Conservation (phyloP, 2,888 invertebrate species). For the Adelphocoris suturalis region DNA sequence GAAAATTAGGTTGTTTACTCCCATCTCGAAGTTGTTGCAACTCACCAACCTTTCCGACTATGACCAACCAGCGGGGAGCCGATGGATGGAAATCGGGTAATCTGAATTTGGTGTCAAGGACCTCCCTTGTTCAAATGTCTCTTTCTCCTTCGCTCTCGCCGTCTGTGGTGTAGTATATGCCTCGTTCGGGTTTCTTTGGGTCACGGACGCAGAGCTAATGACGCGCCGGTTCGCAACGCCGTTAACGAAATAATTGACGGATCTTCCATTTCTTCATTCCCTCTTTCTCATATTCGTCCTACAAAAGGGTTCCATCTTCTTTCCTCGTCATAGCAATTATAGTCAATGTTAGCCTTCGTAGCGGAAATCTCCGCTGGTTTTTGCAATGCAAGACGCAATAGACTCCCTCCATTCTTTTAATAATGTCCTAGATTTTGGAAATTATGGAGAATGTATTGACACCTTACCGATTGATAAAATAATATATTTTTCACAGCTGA, state of each 20-base stretch:
- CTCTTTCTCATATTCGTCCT: constrained; percentile 33
- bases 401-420: no score
- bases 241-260: constrained; percentile 64
- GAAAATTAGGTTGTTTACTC: no score
- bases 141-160: constrained; percentile 29
- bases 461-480: no score
- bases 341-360: not conserved
- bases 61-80: not conserved
- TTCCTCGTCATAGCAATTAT: not conserved
- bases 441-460: no score
- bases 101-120: constrained; percentile 71
- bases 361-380: not conserved
- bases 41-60: not conserved
- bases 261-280: constrained; percentile 41
- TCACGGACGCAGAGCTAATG: constrained; percentile 65
- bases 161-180: constrained; percentile 18
- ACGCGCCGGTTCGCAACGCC: constrained; percentile 53
- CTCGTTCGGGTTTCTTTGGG: constrained; percentile 60
- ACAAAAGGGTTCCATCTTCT: constrained; percentile 15
- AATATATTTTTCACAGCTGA: no score
- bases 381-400: not conserved
- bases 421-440: no score
- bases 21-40: no score
- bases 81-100: constrained; percentile 69
- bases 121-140: constrained; percentile 65